Percentiles rank a stretch among this genome's conserved stretches.
Evolutionary conservation across 2,888 invertebrate genomes (phyloP).

Genomic region (Leptopilina drosophilae): DNA sequence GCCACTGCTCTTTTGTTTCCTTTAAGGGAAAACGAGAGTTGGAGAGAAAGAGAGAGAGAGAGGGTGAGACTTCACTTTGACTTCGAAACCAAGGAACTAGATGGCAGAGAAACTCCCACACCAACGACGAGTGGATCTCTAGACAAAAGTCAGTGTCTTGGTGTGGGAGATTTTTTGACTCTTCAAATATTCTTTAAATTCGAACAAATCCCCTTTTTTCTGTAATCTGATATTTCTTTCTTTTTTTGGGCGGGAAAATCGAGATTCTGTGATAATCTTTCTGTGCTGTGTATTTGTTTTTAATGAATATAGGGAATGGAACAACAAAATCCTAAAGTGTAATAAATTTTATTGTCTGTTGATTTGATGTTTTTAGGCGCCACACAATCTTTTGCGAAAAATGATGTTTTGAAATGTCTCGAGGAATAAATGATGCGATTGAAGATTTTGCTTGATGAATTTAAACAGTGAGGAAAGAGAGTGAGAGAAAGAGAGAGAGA

Average conservation of each 20-base stretch:
- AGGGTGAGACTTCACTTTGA: constrained; percentile 61
- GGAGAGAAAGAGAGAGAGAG: constrained; percentile 62
- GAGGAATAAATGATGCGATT: constrained; percentile 9
- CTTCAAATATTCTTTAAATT: constrained; percentile 32
- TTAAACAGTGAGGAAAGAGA: neutral
- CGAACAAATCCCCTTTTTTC: neutral
- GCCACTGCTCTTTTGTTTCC: constrained; percentile 72
- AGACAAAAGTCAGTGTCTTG: constrained; percentile 34
- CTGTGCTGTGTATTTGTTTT: too few relatives aligned
- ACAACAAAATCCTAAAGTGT: neutral
- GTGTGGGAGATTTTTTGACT: constrained; percentile 23
- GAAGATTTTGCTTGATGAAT: neutral
- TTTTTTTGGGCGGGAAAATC: neutral
- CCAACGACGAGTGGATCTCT: constrained; percentile 41
- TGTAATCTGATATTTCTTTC: constrained; percentile 26
- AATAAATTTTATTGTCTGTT: neutral
- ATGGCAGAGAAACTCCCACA: constrained; percentile 55
- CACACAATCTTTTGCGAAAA: neutral
- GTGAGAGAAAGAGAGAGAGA: too few relatives aligned
- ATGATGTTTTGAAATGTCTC: constrained; percentile 20
- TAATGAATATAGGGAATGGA: too few relatives aligned
- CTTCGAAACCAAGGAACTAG: constrained; percentile 59
- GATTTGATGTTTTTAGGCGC: constrained; percentile 18
- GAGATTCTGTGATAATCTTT: neutral
- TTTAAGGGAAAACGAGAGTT: constrained; percentile 64